phyloP scores from a whole-genome alignment of 2,888 invertebrate genomes.

The Spisula solida region DNA sequence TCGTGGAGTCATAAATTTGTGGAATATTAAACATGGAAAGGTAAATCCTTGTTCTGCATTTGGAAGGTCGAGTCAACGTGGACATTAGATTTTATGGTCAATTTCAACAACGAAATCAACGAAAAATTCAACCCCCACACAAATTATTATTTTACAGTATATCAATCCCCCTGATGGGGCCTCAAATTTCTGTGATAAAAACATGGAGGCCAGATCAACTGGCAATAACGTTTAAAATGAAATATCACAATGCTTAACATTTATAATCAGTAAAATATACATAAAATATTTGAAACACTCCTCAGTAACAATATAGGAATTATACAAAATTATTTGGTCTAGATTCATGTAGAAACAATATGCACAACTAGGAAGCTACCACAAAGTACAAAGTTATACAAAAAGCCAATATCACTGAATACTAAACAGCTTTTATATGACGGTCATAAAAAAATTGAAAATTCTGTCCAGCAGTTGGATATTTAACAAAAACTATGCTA shows the following conservation, averaged over 20 bases:
- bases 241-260: slow-evolving; percentile 55
- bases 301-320: slow-evolving; percentile 12
- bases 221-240: slow-evolving; percentile 38
- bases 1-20: too few species aligned
- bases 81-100: too few species aligned
- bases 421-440: neutral
- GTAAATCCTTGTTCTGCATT: too few species aligned
- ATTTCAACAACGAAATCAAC: too few species aligned
- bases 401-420: neutral
- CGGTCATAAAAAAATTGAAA: neutral
- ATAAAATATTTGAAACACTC: slow-evolving; percentile 40
- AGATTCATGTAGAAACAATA: slow-evolving; percentile 43
- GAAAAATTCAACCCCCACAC: too few species aligned
- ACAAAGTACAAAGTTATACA: neutral
- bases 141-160: too few species aligned
- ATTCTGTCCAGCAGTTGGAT: neutral
- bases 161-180: neutral
- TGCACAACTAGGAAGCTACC: slow-evolving; percentile 32
- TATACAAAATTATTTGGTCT: slow-evolving; percentile 49
- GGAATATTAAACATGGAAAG: too few species aligned
- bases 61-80: too few species aligned
- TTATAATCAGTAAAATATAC: slow-evolving; percentile 44
- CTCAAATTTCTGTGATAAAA: slow-evolving; percentile 41
- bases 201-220: slow-evolving; percentile 58
- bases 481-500: neutral